A percentile compares a stretch with the other conserved stretches of the same genome.
Evolutionary conservation across 2,888 invertebrate species (phyloP).

Genomic region (Xanthia togata): DNA sequence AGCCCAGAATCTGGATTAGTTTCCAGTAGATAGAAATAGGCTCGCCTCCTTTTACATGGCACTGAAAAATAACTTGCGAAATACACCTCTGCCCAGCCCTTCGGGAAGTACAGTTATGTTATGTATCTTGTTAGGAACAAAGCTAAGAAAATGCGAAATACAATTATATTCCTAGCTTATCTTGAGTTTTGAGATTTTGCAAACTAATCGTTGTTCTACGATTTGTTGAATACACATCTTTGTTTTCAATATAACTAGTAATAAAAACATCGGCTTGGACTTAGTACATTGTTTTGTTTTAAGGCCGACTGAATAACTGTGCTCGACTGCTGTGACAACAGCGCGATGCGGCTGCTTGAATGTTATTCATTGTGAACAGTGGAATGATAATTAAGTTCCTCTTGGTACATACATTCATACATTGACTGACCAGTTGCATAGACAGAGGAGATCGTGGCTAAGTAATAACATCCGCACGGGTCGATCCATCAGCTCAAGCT

Average conservation of each 20-base stretch:
- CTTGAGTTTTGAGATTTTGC: background rate
- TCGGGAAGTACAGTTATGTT: too few relatives aligned
- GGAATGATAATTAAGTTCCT: slow-evolving; percentile 24
- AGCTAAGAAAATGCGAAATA: background rate
- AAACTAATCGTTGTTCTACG: slow-evolving; percentile 12
- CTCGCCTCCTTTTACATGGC: too few relatives aligned
- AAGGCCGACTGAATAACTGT: slow-evolving; percentile 24
- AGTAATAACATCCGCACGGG: too few relatives aligned
- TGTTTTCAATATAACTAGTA: slow-evolving; percentile 8
- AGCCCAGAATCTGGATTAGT: too few relatives aligned
- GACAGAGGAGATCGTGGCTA: too few relatives aligned
- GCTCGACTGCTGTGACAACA: slow-evolving; percentile 34
- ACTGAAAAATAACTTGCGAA: too few relatives aligned
- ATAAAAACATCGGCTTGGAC: background rate
- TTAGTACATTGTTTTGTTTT: slow-evolving; percentile 10
- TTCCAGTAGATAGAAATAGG: too few relatives aligned
- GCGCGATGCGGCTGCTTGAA: slow-evolving; percentile 8
- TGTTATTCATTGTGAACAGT: slow-evolving; percentile 14
- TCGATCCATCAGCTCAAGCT: too few relatives aligned
- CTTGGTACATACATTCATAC: slow-evolving; percentile 9
- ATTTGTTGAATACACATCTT: slow-evolving; percentile 30
- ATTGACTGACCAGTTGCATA: too few relatives aligned
- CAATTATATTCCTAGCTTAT: background rate
- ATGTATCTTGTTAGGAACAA: background rate
- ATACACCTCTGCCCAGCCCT: too few relatives aligned